Base-by-base conservation (phyloP, 2,888 invertebrate genomes). In the Aleiodes leptofemur region DNA sequence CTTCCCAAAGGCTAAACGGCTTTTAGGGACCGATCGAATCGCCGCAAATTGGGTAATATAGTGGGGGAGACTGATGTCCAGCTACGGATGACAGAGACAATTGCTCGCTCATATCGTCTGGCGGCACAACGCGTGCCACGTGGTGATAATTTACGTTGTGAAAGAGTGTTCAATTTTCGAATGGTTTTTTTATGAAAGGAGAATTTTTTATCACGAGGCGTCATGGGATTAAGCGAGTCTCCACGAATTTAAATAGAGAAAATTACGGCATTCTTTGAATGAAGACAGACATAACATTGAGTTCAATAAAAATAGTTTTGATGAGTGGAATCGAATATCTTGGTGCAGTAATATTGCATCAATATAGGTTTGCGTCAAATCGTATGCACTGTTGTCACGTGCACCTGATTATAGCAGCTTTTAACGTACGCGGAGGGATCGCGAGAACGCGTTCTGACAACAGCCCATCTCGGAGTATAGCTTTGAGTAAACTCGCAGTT, bases 131-230 rank as follows among this genome's bases (percentile, higher is more conserved):
- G 81, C 78, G 79, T 83, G 81, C 79, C 77, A 76, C 76, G 79
- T 77, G 83, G 83, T 84, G 86, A 86, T 86, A 85, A 85, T 85
- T 85, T 82, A 81, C 72, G 61, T 76, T 59, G 72, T 73, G 68
- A 73, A 75, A 78, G 77, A 77, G 53, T 69, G 61, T 14, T 50
- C 11, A 29, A 13, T 48, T 56, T 70, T 48, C 57, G 13, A n/a
- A 53, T 38, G 29, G n/a, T 34, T n/a, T 57, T 56, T 57, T 57
- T 29, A 11, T 56, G 29, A 43, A 11, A 11, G 14, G 9, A 51
- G 7, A 51, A 51, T 51, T 51, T 7, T 50, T n/a, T 23, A n/a
- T 23, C 23, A 50, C 50, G 29, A 7, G 38, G 38, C 38, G 1
- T 8, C 0, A 5, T 38, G 38, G 38, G 38, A 38, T 38, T 38